phyloP scores from a whole-genome alignment of 2,888 invertebrate genomes.

The Pterobdella sp. region DNA sequence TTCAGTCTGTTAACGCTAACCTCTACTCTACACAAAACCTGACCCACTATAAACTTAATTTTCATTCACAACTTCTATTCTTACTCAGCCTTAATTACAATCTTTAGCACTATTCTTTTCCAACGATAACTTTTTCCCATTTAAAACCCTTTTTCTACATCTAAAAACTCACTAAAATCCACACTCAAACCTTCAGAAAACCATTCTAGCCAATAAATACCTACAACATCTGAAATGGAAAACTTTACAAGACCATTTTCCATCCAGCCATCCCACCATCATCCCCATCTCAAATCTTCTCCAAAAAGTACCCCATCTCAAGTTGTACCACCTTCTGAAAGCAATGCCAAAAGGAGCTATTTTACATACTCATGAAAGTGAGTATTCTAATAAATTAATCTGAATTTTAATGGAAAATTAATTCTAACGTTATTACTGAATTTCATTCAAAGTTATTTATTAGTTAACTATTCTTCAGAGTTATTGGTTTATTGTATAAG shows the following conservation, averaged over 20 bases:
- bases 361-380: slow-evolving; percentile 38
- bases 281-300: slow-evolving; percentile 33
- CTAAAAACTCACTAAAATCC: neutral
- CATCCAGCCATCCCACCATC: slow-evolving; percentile 31
- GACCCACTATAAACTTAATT: no score
- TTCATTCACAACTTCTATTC: no score
- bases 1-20: no score
- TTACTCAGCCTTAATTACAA: neutral
- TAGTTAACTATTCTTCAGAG: no score
- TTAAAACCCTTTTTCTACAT: neutral
- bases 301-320: slow-evolving; percentile 27
- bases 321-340: slow-evolving; percentile 33
- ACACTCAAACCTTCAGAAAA: slow-evolving; percentile 25
- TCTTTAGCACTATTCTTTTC: neutral
- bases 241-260: slow-evolving; percentile 29
- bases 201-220: slow-evolving; percentile 34
- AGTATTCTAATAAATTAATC: no score
- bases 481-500: no score
- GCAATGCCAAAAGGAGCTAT: slow-evolving; percentile 36
- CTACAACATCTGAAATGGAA: slow-evolving; percentile 35
- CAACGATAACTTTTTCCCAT: neutral
- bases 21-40: no score
- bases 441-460: no score
- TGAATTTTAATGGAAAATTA: no score
- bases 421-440: no score